Base-by-base conservation (phyloP, 2,888 invertebrate species). In the Xestia rhomboidea region DNA sequence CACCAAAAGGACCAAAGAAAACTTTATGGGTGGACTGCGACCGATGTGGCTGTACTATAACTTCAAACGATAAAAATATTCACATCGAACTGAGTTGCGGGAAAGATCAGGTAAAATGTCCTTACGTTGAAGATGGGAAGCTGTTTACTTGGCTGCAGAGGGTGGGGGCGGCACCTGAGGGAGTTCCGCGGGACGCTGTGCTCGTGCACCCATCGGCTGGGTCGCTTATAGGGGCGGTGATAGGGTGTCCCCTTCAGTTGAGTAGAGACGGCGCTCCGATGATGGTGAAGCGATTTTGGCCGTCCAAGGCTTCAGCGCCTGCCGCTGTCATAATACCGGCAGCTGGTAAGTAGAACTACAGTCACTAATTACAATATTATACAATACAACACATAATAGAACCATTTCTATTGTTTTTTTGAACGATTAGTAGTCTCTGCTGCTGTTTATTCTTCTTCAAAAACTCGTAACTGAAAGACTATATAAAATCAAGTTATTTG, bases 11-110 rank as follows among this genome's bases (percentile, higher is more conserved):
- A 77, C 94, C 93, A 74, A 97, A 97, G 90, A 96, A 96, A 79
- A 95, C 97, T 4, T 91, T 96, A 11, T 98, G 98, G 98, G 95
- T 97, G 34, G 97, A 97, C 73, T 98, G 98, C 90, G 97, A 97
- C 64, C 95, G 94, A 60, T 98, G 98, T 90, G 93, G 94, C 8
- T 95, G 96, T 68, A 96, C 93, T 82, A 91, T 98, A 90, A 93
- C 97, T 71, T 95, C 96, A 63, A 98, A 97, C 91, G 98, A 98
- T 87, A 93, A 95, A 84, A 96, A 97, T 73, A 83, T 91, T 82
- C 98, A 98, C 84, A 82, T 93, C 64, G 95, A 95, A 78, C 90
- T 92, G 54, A 95, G 96, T 89, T 98, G 98, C 91, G 89, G 67
- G 4, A 94, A 93, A 85, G 94, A 96, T 89, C 96, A 95, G 87